Conservation (phyloP, 2,888 invertebrate species). For the Monoplex corrugatus region DNA sequence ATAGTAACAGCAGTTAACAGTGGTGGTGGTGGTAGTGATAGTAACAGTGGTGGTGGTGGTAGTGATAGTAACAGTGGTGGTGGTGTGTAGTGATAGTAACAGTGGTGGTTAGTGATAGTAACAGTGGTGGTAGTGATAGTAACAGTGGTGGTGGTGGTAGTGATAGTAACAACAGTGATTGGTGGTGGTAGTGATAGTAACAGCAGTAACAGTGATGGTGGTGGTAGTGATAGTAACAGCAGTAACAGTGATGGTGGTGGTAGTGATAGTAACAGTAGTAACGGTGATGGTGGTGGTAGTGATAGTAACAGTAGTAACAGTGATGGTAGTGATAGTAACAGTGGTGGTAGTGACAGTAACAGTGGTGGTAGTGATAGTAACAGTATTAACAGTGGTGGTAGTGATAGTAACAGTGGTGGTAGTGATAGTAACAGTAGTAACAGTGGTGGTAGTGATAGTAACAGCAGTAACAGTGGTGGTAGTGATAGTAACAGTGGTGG, state of each 20-base stretch:
- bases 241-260: neutral
- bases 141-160: constrained; percentile 25
- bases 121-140: neutral
- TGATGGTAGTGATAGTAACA: constrained; percentile 42
- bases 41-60: constrained; percentile 21
- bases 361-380: constrained; percentile 30
- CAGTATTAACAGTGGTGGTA: neutral
- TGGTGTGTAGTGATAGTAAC: neutral
- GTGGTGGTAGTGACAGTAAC: constrained; percentile 44
- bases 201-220: too few relatives aligned
- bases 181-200: neutral
- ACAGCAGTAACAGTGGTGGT: neutral
- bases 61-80: constrained; percentile 25
- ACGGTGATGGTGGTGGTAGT: constrained; percentile 36
- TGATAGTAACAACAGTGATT: neutral
- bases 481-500: constrained; percentile 19
- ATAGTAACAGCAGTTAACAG: constrained; percentile 26
- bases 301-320: constrained; percentile 46
- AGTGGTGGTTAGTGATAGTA: too few relatives aligned
- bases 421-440: constrained; percentile 24
- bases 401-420: constrained; percentile 9
- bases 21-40: neutral
- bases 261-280: constrained; percentile 27
- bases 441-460: neutral
- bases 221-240: too few relatives aligned